Evolutionary conservation across 2,113 vertebrate species (phyloP), one percentile per base, ranked within the genome.

Genomic region (Cynoglossus semilaevis): DNA sequence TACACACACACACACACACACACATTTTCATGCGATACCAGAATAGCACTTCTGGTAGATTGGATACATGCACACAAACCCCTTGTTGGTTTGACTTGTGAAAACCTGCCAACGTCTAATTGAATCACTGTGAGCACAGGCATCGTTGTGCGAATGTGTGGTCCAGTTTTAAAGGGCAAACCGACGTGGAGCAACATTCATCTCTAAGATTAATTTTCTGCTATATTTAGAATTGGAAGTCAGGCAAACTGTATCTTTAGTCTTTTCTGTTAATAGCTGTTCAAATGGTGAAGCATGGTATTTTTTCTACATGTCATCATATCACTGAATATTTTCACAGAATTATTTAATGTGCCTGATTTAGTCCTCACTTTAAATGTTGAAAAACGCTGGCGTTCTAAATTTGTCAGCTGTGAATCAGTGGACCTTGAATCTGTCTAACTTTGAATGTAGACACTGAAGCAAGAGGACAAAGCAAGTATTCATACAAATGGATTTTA

Each of bases 151-250:
- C 53, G 52, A 66, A 64, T 61, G 22, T 52, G 7, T 60, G 60
- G 72, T 79, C 68, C 57, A 63, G 57, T 76, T 85, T 84, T 63
- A 79, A 75, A 80, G 71, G 63, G 67, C 68, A 77, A 74, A 70
- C 47, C 57, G 76, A 61, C 64, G 65, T 76, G 40, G 71, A 74
- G 35, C 46, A 73, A 64, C 44, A 37, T 35, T 76, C 58, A 59
- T 41, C 54, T 70, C 7, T 15, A 17, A 43, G 49, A 55, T 49
- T 74, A 63, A 29, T 41, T 41, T 41, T 41, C 14, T 13, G 10
- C 38, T 13, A 2, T 41, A 13, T 41, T 13, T 13, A 12, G 64
- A 64, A 76, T 52, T 55, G 51, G 70, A 51, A 43, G 46, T 53
- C 4, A 48, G 19, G 52, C 44, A 72, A 72, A 70, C 67, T 67